These are phyloP conservation scores for Lithophane leautieri DNA, from an alignment of 2,888 invertebrate genomes.

Conservation along the genomic window DNA sequence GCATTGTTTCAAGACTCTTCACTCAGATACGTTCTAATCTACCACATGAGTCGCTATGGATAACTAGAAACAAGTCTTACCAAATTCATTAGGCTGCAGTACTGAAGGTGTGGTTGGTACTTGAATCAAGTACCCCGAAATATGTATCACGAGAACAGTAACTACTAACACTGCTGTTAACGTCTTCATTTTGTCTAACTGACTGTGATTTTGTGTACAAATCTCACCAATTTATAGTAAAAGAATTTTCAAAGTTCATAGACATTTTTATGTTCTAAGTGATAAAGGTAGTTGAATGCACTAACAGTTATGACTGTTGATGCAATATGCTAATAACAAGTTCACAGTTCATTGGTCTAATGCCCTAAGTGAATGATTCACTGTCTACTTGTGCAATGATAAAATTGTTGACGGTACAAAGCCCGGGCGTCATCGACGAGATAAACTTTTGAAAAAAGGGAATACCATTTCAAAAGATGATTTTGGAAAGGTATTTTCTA, in stretches of 20 bases:
- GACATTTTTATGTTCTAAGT: conserved; percentile 68
- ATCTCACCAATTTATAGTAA: conserved; percentile 70
- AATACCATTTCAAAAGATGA: neutral
- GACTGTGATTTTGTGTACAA: conserved; percentile 63
- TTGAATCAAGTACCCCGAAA: conserved; percentile 80
- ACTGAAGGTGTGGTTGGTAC: conserved; percentile 73
- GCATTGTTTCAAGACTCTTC: too few species aligned
- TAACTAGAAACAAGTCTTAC: conserved; percentile 50
- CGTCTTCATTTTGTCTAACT: conserved; percentile 77
- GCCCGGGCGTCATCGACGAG: neutral
- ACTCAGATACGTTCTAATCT: too few species aligned
- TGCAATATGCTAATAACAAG: conserved; percentile 52
- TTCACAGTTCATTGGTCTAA: conserved; percentile 54
- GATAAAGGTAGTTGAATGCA: conserved; percentile 81
- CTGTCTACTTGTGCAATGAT: conserved; percentile 16
- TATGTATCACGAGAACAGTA: conserved; percentile 60
- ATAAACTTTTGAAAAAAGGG: neutral
- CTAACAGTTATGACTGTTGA: conserved; percentile 65
- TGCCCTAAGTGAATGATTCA: conserved; percentile 40
- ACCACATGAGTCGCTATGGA: neutral
- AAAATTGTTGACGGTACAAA: conserved; percentile 5
- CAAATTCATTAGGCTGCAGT: conserved; percentile 43
- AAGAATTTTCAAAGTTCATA: conserved; percentile 72
- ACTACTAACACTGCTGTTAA: conserved; percentile 73
- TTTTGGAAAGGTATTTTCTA: neutral